phyloP scores from a whole-genome alignment of 1,140 invertebrate genomes.

The Drosophila kurseongensis region DNA sequence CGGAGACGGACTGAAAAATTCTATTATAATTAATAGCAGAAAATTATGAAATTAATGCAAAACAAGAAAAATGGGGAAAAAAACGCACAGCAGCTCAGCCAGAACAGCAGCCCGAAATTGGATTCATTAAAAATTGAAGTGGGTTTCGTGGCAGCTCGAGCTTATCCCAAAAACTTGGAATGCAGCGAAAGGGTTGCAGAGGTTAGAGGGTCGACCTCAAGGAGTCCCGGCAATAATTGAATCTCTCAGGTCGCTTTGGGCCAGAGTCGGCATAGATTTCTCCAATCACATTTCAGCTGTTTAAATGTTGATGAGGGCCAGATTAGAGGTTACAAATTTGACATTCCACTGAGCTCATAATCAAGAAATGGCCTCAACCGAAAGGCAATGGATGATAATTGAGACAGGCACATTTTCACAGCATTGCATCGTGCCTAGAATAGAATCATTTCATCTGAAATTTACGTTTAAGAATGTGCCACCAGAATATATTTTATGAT shows the following conservation, averaged over 20 bases:
- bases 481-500: no score
- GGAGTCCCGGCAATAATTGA: conserved; percentile 45
- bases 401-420: background rate
- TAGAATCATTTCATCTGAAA: background rate
- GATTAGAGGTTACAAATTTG: conserved; percentile 51
- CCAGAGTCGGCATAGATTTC: conserved; percentile 44
- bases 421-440: background rate
- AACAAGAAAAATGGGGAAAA: conserved; percentile 34
- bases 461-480: no score
- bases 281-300: conserved; percentile 47
- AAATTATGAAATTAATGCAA: conserved; percentile 83
- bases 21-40: conserved; percentile 82
- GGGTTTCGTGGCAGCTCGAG: conserved; percentile 49
- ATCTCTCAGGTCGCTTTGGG: conserved; percentile 34
- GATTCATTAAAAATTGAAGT: conserved; percentile 83
- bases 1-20: conserved; percentile 80
- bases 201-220: conserved; percentile 11
- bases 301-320: conserved; percentile 52
- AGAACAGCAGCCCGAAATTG: conserved; percentile 63
- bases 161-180: conserved; percentile 65
- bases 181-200: conserved; percentile 35
- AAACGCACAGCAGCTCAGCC: conserved; percentile 37
- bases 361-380: conserved; percentile 4
- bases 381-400: conserved; percentile 4
- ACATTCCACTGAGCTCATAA: conserved; percentile 42